A percentile compares a stretch with the other conserved stretches of the same genome.
These are phyloP conservation scores for Planococcus citri DNA, from an alignment of 1,140 invertebrate genomes.

Conservation along the genomic window DNA sequence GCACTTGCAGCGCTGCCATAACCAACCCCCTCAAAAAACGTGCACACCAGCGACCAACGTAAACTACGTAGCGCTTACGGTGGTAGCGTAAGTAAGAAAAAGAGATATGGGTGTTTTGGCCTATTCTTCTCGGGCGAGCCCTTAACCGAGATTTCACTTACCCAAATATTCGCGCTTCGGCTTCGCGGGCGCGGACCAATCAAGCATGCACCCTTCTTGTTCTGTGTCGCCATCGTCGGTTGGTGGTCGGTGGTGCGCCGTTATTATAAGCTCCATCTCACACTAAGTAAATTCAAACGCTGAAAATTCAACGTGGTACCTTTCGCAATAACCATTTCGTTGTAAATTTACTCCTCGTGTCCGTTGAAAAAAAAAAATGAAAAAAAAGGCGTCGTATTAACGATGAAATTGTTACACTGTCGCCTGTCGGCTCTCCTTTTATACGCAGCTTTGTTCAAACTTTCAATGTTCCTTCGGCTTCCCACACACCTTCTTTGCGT, in stretches of 20 bases:
- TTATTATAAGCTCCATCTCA: not conserved
- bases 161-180: not conserved
- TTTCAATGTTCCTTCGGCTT: too few relatives aligned
- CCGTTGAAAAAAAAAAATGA: too few relatives aligned
- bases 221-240: too few relatives aligned
- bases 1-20: constrained; percentile 13
- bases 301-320: not conserved
- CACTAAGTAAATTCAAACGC: not conserved
- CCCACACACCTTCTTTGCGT: too few relatives aligned
- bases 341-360: not conserved
- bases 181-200: not conserved
- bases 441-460: too few relatives aligned
- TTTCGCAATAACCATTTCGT: not conserved
- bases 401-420: not conserved
- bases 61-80: too few relatives aligned
- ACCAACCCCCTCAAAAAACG: too few relatives aligned
- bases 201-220: too few relatives aligned
- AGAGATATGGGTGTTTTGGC: not conserved
- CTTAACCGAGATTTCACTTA: constrained; percentile 3
- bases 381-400: not conserved
- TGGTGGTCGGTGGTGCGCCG: too few relatives aligned
- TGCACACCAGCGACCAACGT: too few relatives aligned
- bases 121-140: not conserved
- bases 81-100: not conserved
- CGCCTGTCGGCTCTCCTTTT: not conserved